Percentiles rank a stretch among this genome's conserved stretches.
phyloP scores from a whole-genome alignment of 2,888 invertebrate genomes.

The Dromius quadrimaculatus region DNA sequence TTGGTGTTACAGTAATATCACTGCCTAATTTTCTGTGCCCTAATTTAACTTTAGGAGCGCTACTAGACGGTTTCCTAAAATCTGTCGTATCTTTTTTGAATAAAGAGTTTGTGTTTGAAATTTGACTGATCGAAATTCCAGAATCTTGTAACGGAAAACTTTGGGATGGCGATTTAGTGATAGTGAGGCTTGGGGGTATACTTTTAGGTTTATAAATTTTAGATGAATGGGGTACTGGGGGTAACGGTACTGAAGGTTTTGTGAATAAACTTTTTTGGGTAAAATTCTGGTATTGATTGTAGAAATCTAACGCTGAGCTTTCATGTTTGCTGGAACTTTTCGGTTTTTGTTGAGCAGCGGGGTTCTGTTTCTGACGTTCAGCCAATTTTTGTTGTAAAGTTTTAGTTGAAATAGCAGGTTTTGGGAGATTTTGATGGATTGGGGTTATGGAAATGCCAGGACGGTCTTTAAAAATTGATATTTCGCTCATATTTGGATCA shows the following conservation, averaged over 20 bases:
- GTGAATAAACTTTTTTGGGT: conserved; percentile 53
- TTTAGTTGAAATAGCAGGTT: conserved; percentile 64
- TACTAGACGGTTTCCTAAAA: conserved; percentile 38
- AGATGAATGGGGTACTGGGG: conserved; percentile 25
- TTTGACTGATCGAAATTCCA: conserved; percentile 64
- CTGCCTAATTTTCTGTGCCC: conserved; percentile 23
- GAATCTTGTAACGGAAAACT: conserved; percentile 59
- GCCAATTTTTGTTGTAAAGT: conserved; percentile 78
- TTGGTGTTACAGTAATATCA: conserved; percentile 48
- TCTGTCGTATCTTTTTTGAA: conserved; percentile 28
- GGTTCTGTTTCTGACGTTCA: conserved; percentile 72
- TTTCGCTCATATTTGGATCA: conserved; percentile 4
- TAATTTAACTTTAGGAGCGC: conserved; percentile 40
- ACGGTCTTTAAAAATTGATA: conserved; percentile 64
- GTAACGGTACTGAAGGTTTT: conserved; percentile 38
- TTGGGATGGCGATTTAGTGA: conserved; percentile 66
- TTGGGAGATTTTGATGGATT: conserved; percentile 56
- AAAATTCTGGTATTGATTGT: conserved; percentile 52
- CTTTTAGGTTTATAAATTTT: conserved; percentile 42
- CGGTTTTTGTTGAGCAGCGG: conserved; percentile 56
- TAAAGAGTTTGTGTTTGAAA: conserved; percentile 53
- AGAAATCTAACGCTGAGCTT: conserved; percentile 53
- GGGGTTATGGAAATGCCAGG: conserved; percentile 69
- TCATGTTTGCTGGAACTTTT: conserved; percentile 49
- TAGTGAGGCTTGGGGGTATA: conserved; percentile 69